phyloP scores from a whole-genome alignment of 1,140 invertebrate genomes.

The Babylonia areolata region DNA sequence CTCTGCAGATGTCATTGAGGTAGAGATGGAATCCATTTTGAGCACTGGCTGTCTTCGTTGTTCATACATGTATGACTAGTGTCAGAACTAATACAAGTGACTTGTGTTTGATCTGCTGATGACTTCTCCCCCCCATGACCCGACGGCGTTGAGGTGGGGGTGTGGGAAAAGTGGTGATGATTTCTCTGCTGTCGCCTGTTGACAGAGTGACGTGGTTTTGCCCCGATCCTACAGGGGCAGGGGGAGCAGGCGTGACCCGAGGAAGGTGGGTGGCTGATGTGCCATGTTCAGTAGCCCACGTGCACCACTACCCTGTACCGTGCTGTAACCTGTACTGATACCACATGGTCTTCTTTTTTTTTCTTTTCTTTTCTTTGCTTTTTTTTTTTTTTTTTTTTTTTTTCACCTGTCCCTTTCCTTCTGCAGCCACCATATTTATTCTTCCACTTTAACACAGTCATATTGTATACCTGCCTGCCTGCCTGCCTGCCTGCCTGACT shows the following conservation, averaged over 20 bases:
- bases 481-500: not conserved
- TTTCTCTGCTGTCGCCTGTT: slow-evolving; percentile 21
- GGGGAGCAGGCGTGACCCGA: slow-evolving; percentile 11
- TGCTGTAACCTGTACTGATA: slow-evolving; percentile 17
- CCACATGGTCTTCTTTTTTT: not conserved
- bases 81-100: not conserved
- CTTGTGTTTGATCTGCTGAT: not conserved
- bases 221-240: slow-evolving; percentile 33
- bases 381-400: not conserved
- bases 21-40: not conserved
- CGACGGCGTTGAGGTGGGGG: not conserved
- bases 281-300: slow-evolving; percentile 33
- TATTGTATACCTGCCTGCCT: not conserved
- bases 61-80: not conserved
- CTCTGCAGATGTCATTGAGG: not conserved
- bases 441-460: not conserved
- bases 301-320: slow-evolving; percentile 30
- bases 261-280: slow-evolving; percentile 33
- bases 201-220: slow-evolving; percentile 41
- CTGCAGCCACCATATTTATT: not conserved
- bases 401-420: not conserved
- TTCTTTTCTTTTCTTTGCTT: not conserved
- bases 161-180: not conserved
- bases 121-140: not conserved
- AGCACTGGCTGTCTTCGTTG: not conserved